These are phyloP conservation scores for Dromius quadrimaculatus DNA, from an alignment of 2,888 invertebrate species.

Conservation along the genomic window DNA sequence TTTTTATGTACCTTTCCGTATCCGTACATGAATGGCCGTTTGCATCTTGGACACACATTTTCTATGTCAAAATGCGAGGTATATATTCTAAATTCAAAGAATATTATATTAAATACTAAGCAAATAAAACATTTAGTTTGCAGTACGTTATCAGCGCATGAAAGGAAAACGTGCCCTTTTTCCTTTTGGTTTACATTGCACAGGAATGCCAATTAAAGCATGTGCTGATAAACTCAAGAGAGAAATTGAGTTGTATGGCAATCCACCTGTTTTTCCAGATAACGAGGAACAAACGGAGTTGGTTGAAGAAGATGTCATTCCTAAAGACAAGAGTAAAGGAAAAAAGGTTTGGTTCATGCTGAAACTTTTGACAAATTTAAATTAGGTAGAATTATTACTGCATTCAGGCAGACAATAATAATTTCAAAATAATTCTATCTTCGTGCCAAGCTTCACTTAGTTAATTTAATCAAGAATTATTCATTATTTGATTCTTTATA, in stretches of 20 bases:
- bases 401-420: too few species aligned
- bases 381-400: too few species aligned
- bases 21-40: constrained; percentile 99
- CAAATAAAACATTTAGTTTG: constrained; percentile 75
- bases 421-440: too few species aligned
- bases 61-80: constrained; percentile 97
- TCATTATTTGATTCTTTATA: constrained; percentile 11
- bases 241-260: constrained; percentile 93
- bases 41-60: constrained; percentile 98
- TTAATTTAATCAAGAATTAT: too few species aligned
- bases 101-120: constrained; percentile 14
- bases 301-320: constrained; percentile 72
- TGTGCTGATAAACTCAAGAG: constrained; percentile 97
- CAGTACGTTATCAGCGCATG: constrained; percentile 90
- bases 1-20: constrained; percentile 96
- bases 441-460: too few species aligned
- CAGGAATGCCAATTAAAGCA: constrained; percentile 99
- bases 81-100: constrained; percentile 54
- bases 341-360: constrained; percentile 87
- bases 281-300: constrained; percentile 67
- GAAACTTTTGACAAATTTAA: too few species aligned
- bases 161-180: constrained; percentile 92
- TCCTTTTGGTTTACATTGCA: constrained; percentile 99
- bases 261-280: constrained; percentile 90
- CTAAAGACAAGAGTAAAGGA: constrained; percentile 90